Evolutionary conservation across 2,113 vertebrate genomes (phyloP).

Genomic region (Athene cunicularia): DNA sequence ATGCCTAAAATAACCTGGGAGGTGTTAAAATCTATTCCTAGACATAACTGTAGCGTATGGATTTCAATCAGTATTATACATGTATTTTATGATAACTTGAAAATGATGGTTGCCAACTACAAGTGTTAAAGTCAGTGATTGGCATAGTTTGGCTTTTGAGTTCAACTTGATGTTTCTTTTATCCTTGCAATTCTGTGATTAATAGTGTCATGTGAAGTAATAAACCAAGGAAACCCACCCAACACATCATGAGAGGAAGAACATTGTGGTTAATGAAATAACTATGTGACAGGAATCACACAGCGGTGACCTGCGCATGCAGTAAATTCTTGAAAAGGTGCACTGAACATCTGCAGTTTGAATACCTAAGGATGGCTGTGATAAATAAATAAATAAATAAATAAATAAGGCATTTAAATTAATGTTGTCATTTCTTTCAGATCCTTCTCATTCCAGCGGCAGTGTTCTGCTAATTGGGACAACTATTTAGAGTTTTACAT

Average conservation of each 20-base stretch:
- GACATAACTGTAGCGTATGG: neutral
- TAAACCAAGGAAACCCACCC: neutral
- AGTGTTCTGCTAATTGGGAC: neutral
- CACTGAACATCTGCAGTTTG: neutral
- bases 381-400: neutral
- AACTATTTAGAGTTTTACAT: neutral
- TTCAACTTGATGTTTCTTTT: neutral
- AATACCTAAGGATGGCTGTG: neutral
- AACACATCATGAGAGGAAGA: neutral
- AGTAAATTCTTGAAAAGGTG: neutral
- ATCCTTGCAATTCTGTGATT: neutral
- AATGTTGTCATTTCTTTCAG: neutral
- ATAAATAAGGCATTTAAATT: neutral
- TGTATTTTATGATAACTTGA: neutral
- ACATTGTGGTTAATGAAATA: rapidly evolving
- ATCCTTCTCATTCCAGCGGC: neutral
- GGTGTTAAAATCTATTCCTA: neutral
- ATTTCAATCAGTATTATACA: neutral
- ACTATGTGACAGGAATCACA: neutral
- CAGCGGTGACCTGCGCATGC: neutral
- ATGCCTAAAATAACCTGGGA: neutral
- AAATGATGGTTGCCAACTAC: neutral
- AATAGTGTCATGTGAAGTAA: neutral
- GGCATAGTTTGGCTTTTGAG: neutral
- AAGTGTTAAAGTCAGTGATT: neutral